A percentile compares a stretch with the other conserved stretches of the same genome.
Conservation (phyloP, 37 sponge, comb jelly and placozoan genomes). For the Mnemiopsis leidyi region DNA sequence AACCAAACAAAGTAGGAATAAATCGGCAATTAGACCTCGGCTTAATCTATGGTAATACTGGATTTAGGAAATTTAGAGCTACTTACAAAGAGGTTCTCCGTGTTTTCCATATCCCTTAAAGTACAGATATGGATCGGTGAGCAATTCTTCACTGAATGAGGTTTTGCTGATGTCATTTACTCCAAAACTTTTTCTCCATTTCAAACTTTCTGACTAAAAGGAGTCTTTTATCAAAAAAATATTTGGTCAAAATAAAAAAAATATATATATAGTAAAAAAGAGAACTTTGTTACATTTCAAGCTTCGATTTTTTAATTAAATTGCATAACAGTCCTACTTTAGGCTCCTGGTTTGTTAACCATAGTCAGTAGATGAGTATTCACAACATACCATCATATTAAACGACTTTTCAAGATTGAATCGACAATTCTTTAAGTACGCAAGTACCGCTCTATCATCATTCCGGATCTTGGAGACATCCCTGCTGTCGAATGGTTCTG, state of each 20-base stretch:
- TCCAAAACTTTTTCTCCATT: slow-evolving; percentile 65
- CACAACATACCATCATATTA: slow-evolving; percentile 46
- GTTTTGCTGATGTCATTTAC: slow-evolving; percentile 25
- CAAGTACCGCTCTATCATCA: slow-evolving; percentile 46
- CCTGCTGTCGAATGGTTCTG: slow-evolving; percentile 64
- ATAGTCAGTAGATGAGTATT: too few species aligned
- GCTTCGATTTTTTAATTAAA: too few species aligned
- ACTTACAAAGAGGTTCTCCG: slow-evolving; percentile 43
- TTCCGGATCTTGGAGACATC: slow-evolving; percentile 35
- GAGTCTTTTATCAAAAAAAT: too few species aligned
- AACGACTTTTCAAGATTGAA: slow-evolving; percentile 32
- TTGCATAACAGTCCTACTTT: too few species aligned
- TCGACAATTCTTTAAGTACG: slow-evolving; percentile 13
- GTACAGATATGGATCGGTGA: slow-evolving; percentile 43
- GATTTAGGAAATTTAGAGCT: neutral
- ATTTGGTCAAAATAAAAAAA: too few species aligned
- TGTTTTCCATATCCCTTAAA: slow-evolving; percentile 55
- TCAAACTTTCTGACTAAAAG: slow-evolving; percentile 21
- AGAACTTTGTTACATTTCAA: too few species aligned
- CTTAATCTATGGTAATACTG: too few species aligned
- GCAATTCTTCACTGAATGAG: slow-evolving; percentile 32
- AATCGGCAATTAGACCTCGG: too few species aligned
- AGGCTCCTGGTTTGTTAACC: too few species aligned
- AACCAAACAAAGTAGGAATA: too few species aligned
- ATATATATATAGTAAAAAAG: too few species aligned